A percentile compares a stretch with the other conserved stretches of the same genome.
Conservation (phyloP, 1,140 invertebrate species). For the Calosoma granatense region DNA sequence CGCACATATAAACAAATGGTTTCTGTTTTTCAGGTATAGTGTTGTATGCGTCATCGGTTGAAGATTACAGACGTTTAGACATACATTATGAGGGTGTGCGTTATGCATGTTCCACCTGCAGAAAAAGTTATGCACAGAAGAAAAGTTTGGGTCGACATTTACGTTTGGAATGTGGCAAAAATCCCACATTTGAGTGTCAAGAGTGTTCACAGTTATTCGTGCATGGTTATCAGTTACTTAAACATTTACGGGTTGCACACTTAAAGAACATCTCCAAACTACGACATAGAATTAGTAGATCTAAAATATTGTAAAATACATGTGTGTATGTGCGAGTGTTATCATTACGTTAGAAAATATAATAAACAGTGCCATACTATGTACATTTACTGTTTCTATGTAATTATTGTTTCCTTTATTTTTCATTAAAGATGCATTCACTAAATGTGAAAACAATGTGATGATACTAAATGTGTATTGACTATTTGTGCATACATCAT, state of each 20-base stretch:
- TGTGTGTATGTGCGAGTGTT: too few relatives aligned
- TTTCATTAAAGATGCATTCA: too few relatives aligned
- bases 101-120: constrained; percentile 44
- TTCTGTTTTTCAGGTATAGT: constrained; percentile 13
- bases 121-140: constrained; percentile 43
- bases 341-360: too few relatives aligned
- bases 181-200: constrained; percentile 52
- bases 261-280: constrained; percentile 26
- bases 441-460: too few relatives aligned
- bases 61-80: constrained; percentile 14
- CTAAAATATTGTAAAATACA: too few relatives aligned
- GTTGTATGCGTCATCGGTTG: constrained; percentile 14
- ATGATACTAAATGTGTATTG: too few relatives aligned
- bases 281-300: constrained; percentile 21
- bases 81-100: constrained; percentile 15
- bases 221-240: constrained; percentile 39
- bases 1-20: neutral
- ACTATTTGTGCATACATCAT: too few relatives aligned
- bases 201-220: constrained; percentile 39
- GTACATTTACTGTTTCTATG: too few relatives aligned
- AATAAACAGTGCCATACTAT: too few relatives aligned
- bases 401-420: too few relatives aligned
- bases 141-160: constrained; percentile 39
- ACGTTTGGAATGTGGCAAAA: constrained; percentile 47
- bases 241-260: constrained; percentile 33